A percentile compares a stretch with the other conserved stretches of the same genome.
These are phyloP conservation scores for Cantharis flavilabris DNA, from an alignment of 2,888 invertebrate species.

Conservation along the genomic window DNA sequence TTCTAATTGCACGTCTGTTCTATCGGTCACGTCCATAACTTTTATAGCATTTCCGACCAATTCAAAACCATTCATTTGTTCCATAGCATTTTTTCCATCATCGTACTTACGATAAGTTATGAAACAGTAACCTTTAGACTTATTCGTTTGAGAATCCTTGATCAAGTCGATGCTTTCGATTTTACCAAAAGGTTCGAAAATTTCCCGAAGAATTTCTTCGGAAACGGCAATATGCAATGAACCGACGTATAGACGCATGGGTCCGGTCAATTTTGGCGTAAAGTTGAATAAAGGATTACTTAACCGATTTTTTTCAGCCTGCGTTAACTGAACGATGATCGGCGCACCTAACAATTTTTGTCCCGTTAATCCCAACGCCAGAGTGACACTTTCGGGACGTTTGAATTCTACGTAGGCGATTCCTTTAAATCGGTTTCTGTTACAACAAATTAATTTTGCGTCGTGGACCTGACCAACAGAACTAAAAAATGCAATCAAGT, in stretches of 20 bases:
- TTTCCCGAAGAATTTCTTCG: conserved; percentile 97
- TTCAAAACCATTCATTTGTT: conserved; percentile 98
- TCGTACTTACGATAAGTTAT: conserved; percentile 97
- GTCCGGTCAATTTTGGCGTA: conserved; percentile 88
- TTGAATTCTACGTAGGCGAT: conserved; percentile 99
- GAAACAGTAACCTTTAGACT: conserved; percentile 97
- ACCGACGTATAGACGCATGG: conserved; percentile 96
- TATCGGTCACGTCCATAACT: conserved; percentile 94
- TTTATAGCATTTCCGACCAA: conserved; percentile 98
- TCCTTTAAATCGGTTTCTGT: conserved; percentile 98
- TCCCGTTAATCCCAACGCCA: conserved; percentile 94
- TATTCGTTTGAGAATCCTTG: conserved; percentile 91
- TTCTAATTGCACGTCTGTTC: conserved; percentile 74
- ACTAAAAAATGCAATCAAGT: conserved; percentile 98
- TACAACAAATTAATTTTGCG: conserved; percentile 97
- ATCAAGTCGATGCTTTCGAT: conserved; percentile 94
- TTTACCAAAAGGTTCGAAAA: conserved; percentile 98
- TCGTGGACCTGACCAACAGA: conserved; percentile 98
- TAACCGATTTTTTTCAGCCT: conserved; percentile 93
- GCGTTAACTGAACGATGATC: conserved; percentile 97
- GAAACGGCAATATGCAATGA: conserved; percentile 98
- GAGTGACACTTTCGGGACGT: conserved; percentile 89
- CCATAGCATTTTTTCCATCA: conserved; percentile 97
- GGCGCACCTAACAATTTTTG: conserved; percentile 95
- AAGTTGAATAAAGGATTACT: conserved; percentile 84